phyloP scores from a whole-genome alignment of 2,888 invertebrate genomes.

The Epistrophe grossulariae region DNA sequence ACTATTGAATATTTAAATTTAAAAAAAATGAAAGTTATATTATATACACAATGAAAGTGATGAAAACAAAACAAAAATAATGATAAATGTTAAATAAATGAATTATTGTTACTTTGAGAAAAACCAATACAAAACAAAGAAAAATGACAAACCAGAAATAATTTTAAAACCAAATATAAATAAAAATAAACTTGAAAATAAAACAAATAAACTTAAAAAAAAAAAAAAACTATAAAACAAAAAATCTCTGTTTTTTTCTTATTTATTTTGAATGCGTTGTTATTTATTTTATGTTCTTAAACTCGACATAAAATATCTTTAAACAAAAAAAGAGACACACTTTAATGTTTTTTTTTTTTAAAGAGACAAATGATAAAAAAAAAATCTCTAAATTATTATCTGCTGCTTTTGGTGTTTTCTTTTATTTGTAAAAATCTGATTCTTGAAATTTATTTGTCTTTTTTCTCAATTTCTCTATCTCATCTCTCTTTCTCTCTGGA shows the following conservation, averaged over 20 bases:
- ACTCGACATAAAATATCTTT: slow-evolving; percentile 6
- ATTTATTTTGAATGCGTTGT: slow-evolving; percentile 24
- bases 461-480: slow-evolving; percentile 26
- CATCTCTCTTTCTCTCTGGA: slow-evolving; percentile 6
- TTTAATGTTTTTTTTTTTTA: not conserved
- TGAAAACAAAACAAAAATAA: slow-evolving; percentile 59
- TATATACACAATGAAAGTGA: slow-evolving; percentile 69
- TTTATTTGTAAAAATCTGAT: not conserved
- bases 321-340: not conserved
- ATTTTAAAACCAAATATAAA: slow-evolving; percentile 55
- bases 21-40: slow-evolving; percentile 45
- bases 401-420: slow-evolving; percentile 43
- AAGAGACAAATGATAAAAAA: not conserved
- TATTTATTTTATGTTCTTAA: not conserved
- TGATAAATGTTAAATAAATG: slow-evolving; percentile 72
- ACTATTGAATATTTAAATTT: slow-evolving; percentile 55
- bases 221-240: slow-evolving; percentile 37
- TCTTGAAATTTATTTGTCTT: slow-evolving; percentile 19
- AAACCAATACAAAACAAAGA: slow-evolving; percentile 64
- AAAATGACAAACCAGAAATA: slow-evolving; percentile 67
- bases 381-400: not conserved
- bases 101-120: slow-evolving; percentile 77
- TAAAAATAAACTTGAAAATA: slow-evolving; percentile 42
- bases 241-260: slow-evolving; percentile 33
- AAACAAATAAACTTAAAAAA: slow-evolving; percentile 33